Evolutionary conservation across 2,113 vertebrate species (phyloP).

Genomic region (Cardinalis cardinalis): DNA sequence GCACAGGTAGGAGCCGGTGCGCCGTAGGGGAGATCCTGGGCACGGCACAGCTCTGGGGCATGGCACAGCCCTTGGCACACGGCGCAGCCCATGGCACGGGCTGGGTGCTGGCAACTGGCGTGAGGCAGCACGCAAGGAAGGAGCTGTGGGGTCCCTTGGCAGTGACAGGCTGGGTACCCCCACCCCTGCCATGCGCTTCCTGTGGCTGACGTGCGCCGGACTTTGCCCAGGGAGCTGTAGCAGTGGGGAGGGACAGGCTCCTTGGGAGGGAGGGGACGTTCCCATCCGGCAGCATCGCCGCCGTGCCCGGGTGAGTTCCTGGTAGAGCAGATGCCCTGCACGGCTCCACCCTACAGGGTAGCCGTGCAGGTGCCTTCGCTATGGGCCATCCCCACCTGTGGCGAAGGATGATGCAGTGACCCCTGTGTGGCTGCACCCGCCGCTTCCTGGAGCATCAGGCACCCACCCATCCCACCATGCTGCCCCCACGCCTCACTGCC

Average conservation of each 20-base stretch:
- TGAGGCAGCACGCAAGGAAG: not conserved
- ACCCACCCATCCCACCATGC: not conserved
- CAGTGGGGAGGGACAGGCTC: not conserved
- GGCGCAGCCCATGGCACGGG: not conserved
- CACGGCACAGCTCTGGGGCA: not conserved
- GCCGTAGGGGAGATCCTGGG: not conserved
- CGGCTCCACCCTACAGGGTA: not conserved
- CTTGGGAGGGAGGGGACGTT: not conserved
- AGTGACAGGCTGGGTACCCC: not conserved
- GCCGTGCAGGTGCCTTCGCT: not conserved
- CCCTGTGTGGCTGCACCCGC: rapidly evolving
- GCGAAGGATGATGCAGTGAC: rapidly evolving
- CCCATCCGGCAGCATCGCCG: not conserved
- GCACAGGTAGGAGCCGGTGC: conserved; percentile 22
- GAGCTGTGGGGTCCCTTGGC: not conserved
- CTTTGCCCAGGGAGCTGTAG: not conserved
- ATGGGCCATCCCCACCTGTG: not conserved
- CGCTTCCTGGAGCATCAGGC: not conserved
- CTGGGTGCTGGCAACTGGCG: not conserved
- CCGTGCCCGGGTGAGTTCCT: not conserved
- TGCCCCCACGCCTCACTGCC: not conserved
- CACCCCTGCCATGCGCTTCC: rapidly evolving
- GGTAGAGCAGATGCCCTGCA: not conserved
- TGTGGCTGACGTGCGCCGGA: not conserved
- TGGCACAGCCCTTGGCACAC: not conserved